A percentile compares a stretch with the other conserved stretches of the same genome.
Conservation (phyloP, 1,140 invertebrate species). For the Brevipalpus yothersi region DNA sequence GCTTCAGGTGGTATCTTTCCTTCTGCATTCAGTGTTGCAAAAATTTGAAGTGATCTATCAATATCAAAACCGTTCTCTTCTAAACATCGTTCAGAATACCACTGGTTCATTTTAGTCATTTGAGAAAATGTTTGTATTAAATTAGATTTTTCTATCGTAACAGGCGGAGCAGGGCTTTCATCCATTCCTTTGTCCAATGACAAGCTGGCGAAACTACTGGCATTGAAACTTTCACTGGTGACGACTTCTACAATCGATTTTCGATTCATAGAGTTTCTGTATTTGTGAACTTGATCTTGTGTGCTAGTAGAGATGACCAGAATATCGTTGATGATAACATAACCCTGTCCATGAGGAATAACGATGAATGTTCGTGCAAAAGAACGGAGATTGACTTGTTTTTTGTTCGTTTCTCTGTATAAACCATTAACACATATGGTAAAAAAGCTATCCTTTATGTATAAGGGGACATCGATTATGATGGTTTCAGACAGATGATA, state of each 20-base stretch:
- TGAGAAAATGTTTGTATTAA: slow-evolving; percentile 26
- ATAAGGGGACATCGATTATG: slow-evolving; percentile 36
- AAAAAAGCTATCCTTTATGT: slow-evolving; percentile 11
- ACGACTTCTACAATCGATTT: background rate
- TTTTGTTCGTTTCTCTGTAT: slow-evolving; percentile 35
- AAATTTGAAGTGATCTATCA: slow-evolving; percentile 41
- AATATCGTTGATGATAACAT: slow-evolving; percentile 61
- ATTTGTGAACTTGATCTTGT: slow-evolving; percentile 29
- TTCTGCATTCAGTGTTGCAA: slow-evolving; percentile 36
- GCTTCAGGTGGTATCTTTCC: slow-evolving; percentile 8
- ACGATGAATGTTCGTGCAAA: slow-evolving; percentile 58
- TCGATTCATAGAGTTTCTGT: slow-evolving; percentile 19
- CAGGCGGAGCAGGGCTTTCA: background rate
- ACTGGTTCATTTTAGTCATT: slow-evolving; percentile 58
- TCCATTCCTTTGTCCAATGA: background rate
- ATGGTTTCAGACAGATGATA: slow-evolving; percentile 57
- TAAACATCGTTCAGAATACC: slow-evolving; percentile 57
- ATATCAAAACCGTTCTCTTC: slow-evolving; percentile 63
- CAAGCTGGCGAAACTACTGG: background rate
- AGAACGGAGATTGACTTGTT: slow-evolving; percentile 33
- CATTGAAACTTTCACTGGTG: background rate
- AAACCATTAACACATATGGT: slow-evolving; percentile 31
- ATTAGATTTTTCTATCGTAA: background rate
- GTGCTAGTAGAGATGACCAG: slow-evolving; percentile 46
- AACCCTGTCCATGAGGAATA: slow-evolving; percentile 39